Evolutionary conservation across 2,113 vertebrate species (phyloP).

Genomic region (Lepus europaeus): DNA sequence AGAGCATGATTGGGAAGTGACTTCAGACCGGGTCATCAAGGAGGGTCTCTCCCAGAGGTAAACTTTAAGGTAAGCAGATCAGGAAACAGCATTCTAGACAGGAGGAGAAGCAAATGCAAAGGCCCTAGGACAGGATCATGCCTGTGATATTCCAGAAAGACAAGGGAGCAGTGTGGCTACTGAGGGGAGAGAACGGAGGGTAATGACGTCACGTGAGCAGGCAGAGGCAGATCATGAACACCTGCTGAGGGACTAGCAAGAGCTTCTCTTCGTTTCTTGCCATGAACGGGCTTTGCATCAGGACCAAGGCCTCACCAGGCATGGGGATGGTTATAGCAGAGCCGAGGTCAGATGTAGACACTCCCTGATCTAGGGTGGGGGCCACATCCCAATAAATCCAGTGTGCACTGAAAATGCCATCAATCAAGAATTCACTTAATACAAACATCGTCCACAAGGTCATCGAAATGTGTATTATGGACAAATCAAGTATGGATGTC

Average conservation of each 20-base stretch:
- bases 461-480: too few species aligned
- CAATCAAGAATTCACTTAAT: background rate
- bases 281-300: background rate
- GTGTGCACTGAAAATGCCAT: background rate
- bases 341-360: background rate
- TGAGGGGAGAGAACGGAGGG: background rate
- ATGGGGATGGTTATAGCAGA: fast-evolving
- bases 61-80: background rate
- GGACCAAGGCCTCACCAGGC: background rate
- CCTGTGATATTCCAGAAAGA: background rate
- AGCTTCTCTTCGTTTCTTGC: background rate
- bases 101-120: background rate
- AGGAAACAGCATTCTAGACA: background rate
- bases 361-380: background rate
- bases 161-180: background rate
- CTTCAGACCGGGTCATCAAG: background rate
- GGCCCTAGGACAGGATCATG: background rate
- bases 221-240: background rate
- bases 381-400: background rate
- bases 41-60: background rate
- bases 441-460: background rate
- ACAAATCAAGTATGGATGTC: too few species aligned
- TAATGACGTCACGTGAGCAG: background rate
- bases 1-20: background rate
- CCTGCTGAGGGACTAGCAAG: background rate